These are phyloP conservation scores for Platynereis dumerilii DNA, from an alignment of 2,888 invertebrate genomes.

Conservation along the genomic window DNA sequence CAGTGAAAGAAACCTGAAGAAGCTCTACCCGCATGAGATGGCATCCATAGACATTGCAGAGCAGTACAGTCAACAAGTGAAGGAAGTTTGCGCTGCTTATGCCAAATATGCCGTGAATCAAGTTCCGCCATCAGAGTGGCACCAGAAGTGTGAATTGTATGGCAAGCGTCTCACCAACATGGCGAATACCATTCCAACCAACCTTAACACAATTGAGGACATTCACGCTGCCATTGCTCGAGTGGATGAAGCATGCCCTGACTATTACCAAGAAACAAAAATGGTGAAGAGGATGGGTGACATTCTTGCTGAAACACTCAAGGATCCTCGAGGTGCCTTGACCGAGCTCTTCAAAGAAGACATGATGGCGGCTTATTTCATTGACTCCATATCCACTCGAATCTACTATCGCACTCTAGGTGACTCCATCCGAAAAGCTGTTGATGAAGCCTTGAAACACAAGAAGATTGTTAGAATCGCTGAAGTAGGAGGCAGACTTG, in stretches of 20 bases:
- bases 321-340: constrained; percentile 17
- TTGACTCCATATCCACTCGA: constrained; percentile 22
- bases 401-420: constrained; percentile 18
- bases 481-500: constrained; percentile 26
- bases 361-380: constrained; percentile 20
- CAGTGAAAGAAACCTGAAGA: constrained; percentile 9
- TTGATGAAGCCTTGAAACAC: constrained; percentile 12
- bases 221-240: background rate
- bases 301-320: constrained; percentile 14
- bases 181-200: constrained; percentile 8
- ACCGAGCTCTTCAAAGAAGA: constrained; percentile 24
- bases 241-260: constrained; percentile 10
- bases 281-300: constrained; percentile 23
- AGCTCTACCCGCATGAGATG: constrained; percentile 19
- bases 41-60: constrained; percentile 7
- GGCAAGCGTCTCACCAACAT: constrained; percentile 5
- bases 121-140: background rate
- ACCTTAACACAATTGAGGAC: constrained; percentile 1
- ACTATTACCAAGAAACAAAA: constrained; percentile 13
- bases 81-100: constrained; percentile 3
- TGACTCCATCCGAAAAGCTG: constrained; percentile 15
- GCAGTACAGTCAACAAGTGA: background rate
- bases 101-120: constrained; percentile 4
- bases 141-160: constrained; percentile 4
- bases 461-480: constrained; percentile 19